phyloP scores from a whole-genome alignment of 2,888 invertebrate species.

The Harpalus rubripes region DNA sequence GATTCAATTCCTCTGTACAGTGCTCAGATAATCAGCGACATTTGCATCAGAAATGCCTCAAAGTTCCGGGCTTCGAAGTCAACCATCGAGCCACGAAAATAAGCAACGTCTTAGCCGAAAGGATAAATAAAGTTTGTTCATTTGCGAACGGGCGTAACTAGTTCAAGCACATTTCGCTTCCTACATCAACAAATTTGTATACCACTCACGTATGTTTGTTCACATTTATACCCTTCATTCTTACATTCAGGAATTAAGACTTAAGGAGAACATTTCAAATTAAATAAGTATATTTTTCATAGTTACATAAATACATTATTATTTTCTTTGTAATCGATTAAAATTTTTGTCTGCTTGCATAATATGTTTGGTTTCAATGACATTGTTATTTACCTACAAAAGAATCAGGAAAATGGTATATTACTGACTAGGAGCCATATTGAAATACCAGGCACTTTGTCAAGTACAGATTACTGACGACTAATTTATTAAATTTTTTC shows the following conservation, averaged over 20 bases:
- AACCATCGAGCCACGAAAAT: conserved; percentile 72
- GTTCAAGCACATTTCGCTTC: conserved; percentile 57
- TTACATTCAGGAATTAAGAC: neutral
- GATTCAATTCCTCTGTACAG: conserved; percentile 65
- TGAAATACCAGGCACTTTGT: too few species aligned
- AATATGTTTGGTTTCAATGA: neutral
- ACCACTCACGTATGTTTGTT: conserved; percentile 69
- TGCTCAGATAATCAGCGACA: conserved; percentile 73
- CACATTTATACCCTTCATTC: conserved; percentile 19
- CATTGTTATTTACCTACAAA: too few species aligned
- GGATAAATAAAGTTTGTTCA: conserved; percentile 76
- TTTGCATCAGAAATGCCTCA: conserved; percentile 76
- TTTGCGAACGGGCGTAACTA: conserved; percentile 72
- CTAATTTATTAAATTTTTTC: too few species aligned
- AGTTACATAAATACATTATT: too few species aligned
- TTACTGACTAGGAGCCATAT: too few species aligned
- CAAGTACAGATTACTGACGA: too few species aligned
- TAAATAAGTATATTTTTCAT: too few species aligned
- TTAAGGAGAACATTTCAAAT: neutral
- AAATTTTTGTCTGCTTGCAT: neutral
- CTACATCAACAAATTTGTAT: conserved; percentile 20
- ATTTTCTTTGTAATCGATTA: too few species aligned
- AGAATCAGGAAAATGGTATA: too few species aligned
- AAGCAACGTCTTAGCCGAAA: conserved; percentile 71
- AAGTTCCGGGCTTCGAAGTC: conserved; percentile 71